Evolutionary conservation across 2,888 invertebrate genomes (phyloP).

Genomic region (Drosophila leonis): DNA sequence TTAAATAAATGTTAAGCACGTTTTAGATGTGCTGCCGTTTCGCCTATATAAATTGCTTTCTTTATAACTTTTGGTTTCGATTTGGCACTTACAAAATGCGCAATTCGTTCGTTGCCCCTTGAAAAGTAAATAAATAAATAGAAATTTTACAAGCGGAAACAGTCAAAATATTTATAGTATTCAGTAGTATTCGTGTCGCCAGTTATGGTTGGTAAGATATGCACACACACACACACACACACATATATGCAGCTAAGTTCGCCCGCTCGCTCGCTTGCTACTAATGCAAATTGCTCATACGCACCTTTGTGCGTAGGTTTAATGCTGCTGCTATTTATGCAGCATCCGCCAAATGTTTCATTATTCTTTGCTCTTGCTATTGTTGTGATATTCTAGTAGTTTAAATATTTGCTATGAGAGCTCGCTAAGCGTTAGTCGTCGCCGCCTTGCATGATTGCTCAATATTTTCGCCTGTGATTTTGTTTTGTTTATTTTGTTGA

Average conservation of each 20-base stretch:
- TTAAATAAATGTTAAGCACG: slow-evolving; percentile 47
- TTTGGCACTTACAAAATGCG: slow-evolving; percentile 34
- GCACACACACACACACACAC: slow-evolving; percentile 28
- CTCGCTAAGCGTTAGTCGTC: slow-evolving; percentile 11
- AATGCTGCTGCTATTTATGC: slow-evolving; percentile 20
- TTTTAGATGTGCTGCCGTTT: slow-evolving; percentile 35
- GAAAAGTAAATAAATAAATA: slow-evolving; percentile 3
- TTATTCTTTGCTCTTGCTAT: slow-evolving; percentile 23
- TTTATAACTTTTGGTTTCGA: slow-evolving; percentile 24
- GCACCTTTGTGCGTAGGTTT: slow-evolving; percentile 64
- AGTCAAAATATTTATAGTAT: slow-evolving; percentile 33
- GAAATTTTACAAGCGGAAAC: slow-evolving; percentile 26
- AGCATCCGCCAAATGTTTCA: slow-evolving; percentile 27
- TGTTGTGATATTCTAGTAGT: slow-evolving; percentile 13
- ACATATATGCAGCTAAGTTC: slow-evolving; percentile 6
- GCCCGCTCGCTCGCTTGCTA: slow-evolving; percentile 35
- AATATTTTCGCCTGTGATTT: slow-evolving; percentile 26
- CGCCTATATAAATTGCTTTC: slow-evolving; percentile 12
- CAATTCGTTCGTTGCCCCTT: slow-evolving; percentile 19
- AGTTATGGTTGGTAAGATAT: slow-evolving; percentile 39
- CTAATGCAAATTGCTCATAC: slow-evolving; percentile 69
- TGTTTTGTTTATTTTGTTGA: slow-evolving; percentile 12
- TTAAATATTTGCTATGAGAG: slow-evolving; percentile 22
- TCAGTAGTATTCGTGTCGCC: slow-evolving; percentile 38
- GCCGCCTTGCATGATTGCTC: slow-evolving; percentile 40